Base-by-base conservation (phyloP, 1,140 invertebrate genomes). In the Anoplophora glabripennis region DNA sequence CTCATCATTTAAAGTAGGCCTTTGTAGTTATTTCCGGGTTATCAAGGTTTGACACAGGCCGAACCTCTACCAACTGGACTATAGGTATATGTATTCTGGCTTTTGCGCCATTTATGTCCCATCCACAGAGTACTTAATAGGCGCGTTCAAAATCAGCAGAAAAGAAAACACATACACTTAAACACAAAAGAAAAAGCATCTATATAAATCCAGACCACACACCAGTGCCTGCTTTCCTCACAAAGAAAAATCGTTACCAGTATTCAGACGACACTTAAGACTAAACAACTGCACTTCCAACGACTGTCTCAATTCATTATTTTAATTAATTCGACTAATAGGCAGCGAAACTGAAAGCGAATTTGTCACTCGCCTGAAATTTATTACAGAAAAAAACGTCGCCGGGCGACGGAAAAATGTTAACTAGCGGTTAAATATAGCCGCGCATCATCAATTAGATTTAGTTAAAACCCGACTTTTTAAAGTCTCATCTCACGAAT, bases 351-450 rank as follows among this genome's bases (percentile, higher is more conserved):
- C 8, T 2, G 45, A 47, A 11, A n/a, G 14, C 9, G 3, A 18
- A 47, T 11, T 28, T 10, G 18, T 28, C 45, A 18, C n/a, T 44
- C n/a, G 21, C 45, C 3, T 21, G 14, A 45, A 12, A 45, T n/a
- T 17, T 21, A 18, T 9, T 47, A 47, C 45, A 9, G 10, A 11
- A 47, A 47, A 36, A 53, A 53, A 1, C 51, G 41, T 28, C 40
- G 18, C 28, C 21, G 37, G 52, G 46, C 42, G 52, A 55, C 33
- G 28, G 10, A 38, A 61, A 61, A 61, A 61, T 61, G 41, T 61
- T 55, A 61, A 56, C 47, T 56, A 53, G 45, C 35, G 12, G 48
- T 41, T 55, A 61, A 61, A 61, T 55, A 55, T 61, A 61, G 59
- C 51, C 47, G 48, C 37, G 52, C 42, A 55, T 60, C 51, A 60